A percentile compares a stretch with the other conserved stretches of the same genome.
Conservation (phyloP, 2,113 vertebrate genomes). For the Sapayoa aenigma region DNA sequence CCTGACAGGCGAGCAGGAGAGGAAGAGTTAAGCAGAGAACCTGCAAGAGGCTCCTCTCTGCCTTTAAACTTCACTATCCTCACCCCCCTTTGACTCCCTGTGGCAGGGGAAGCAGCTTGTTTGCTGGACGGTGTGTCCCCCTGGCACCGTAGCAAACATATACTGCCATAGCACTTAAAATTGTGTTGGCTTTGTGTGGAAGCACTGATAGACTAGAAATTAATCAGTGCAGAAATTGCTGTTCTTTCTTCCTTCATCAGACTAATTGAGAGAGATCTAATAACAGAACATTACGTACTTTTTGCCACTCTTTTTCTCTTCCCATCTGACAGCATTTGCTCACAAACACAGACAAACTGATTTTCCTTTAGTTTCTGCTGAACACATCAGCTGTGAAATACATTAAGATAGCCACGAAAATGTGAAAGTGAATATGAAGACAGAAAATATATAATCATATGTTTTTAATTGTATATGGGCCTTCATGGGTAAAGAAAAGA, state of each 20-base stretch:
- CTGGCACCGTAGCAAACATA: no score
- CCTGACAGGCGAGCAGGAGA: no score
- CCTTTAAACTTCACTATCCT: no score
- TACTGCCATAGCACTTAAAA: not conserved
- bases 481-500: not conserved
- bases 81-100: no score
- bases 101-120: no score
- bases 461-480: not conserved
- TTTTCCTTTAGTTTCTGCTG: not conserved
- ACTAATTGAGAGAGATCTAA: not conserved
- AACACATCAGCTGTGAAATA: not conserved
- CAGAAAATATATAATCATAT: not conserved
- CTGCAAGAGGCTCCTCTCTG: no score
- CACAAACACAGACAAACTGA: not conserved
- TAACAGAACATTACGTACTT: not conserved
- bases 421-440: not conserved
- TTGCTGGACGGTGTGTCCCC: no score
- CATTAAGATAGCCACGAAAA: not conserved
- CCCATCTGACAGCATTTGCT: not conserved
- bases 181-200: not conserved
- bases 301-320: not conserved
- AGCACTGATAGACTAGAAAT: not conserved
- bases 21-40: no score
- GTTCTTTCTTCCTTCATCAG: not conserved
- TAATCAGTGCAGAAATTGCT: not conserved